These are phyloP conservation scores for Idaea biselata DNA, from an alignment of 2,888 invertebrate genomes.

Conservation along the genomic window DNA sequence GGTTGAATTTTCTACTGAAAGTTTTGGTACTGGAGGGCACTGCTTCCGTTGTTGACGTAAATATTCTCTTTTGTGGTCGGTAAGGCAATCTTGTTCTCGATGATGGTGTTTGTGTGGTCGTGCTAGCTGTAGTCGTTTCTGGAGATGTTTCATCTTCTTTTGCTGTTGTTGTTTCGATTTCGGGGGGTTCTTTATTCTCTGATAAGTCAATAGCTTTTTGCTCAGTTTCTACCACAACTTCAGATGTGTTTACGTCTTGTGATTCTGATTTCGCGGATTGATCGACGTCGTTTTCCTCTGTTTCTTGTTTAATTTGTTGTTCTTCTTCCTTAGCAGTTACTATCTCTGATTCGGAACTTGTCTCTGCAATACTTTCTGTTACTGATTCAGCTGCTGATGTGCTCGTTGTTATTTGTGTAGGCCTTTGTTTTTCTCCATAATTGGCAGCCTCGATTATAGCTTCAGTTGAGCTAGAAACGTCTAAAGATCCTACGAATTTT, in stretches of 20 bases:
- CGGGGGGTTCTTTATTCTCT: conserved; percentile 35
- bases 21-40: conserved; percentile 59
- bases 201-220: conserved; percentile 48
- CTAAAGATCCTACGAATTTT: conserved; percentile 48
- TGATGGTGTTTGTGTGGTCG: conserved; percentile 41
- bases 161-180: conserved; percentile 31
- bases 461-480: conserved; percentile 40
- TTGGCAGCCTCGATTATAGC: conserved; percentile 34
- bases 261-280: conserved; percentile 23
- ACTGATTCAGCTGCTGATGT: conserved; percentile 22
- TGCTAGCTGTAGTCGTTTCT: conserved; percentile 57
- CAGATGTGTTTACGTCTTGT: conserved; percentile 28
- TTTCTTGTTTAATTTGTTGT: neutral
- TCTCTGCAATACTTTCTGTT: conserved; percentile 26
- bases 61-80: conserved; percentile 61
- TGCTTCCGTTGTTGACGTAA: conserved; percentile 68
- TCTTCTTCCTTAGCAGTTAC: neutral
- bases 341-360: conserved; percentile 18
- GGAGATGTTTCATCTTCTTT: conserved; percentile 29
- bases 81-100: conserved; percentile 63
- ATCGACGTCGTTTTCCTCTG: neutral
- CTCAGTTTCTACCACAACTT: conserved; percentile 44
- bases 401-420: conserved; percentile 22
- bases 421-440: conserved; percentile 61
- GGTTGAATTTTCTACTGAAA: conserved; percentile 75